Evolutionary conservation across 2,888 invertebrate genomes (phyloP).

Genomic region (Clistopyga incitator): DNA sequence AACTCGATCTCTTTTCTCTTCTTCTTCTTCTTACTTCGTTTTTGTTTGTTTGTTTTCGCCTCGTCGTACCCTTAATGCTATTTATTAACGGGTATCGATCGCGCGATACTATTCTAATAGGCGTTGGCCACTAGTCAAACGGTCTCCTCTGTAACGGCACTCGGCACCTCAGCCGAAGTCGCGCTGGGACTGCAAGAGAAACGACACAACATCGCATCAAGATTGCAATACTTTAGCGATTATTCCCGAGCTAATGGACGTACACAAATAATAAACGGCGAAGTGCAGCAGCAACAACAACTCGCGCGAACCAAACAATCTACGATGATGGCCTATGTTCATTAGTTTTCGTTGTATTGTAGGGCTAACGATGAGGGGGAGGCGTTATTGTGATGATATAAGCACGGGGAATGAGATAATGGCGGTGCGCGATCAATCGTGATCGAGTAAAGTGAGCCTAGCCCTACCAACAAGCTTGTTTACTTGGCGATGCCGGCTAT

Average conservation of each 20-base stretch:
- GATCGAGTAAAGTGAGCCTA: slow-evolving; percentile 79
- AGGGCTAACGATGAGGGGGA: slow-evolving; percentile 41
- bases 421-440: slow-evolving; percentile 63
- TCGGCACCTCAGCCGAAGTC: slow-evolving; percentile 74
- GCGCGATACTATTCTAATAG: slow-evolving; percentile 45
- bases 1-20: background rate
- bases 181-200: slow-evolving; percentile 74
- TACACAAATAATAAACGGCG: slow-evolving; percentile 30
- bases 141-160: slow-evolving; percentile 80
- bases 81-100: slow-evolving; percentile 36
- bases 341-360: slow-evolving; percentile 12
- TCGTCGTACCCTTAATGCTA: slow-evolving; percentile 24
- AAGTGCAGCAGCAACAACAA: slow-evolving; percentile 11
- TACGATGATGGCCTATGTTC: background rate
- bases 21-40: slow-evolving; percentile 1
- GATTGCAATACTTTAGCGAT: slow-evolving; percentile 54
- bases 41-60: slow-evolving; percentile 12
- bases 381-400: slow-evolving; percentile 29
- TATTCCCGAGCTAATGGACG: slow-evolving; percentile 43
- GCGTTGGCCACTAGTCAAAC: slow-evolving; percentile 78
- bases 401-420: slow-evolving; percentile 49
- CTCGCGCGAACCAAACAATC: background rate
- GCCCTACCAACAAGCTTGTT: slow-evolving; percentile 84
- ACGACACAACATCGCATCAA: slow-evolving; percentile 58
- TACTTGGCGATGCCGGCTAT: slow-evolving; percentile 83